phyloP scores from a whole-genome alignment of 2,888 invertebrate species.

The Girardia tigrina region DNA sequence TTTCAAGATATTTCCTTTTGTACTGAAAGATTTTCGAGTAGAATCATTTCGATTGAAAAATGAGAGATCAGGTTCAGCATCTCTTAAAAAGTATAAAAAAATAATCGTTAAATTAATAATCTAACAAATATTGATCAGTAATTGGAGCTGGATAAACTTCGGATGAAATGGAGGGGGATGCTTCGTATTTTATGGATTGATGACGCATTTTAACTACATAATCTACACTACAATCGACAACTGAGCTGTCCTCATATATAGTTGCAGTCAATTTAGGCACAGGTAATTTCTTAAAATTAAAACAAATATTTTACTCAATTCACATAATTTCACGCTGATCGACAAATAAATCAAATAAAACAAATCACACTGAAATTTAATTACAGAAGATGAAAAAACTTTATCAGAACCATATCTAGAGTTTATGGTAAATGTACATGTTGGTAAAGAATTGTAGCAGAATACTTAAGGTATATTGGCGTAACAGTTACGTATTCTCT shows the following conservation, averaged over 20 bases:
- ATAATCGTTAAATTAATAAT: neutral
- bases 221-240: neutral
- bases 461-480: too few relatives aligned
- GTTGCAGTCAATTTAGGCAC: neutral
- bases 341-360: too few relatives aligned
- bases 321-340: too few relatives aligned
- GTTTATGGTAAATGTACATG: too few relatives aligned
- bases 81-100: neutral
- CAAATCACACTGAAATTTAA: too few relatives aligned
- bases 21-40: neutral
- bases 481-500: too few relatives aligned
- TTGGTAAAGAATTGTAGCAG: too few relatives aligned
- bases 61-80: neutral
- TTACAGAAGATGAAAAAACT: too few relatives aligned
- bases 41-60: neutral
- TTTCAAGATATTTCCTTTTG: neutral
- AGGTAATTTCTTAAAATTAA: neutral
- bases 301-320: too few relatives aligned
- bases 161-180: neutral
- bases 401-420: too few relatives aligned
- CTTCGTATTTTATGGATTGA: neutral
- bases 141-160: neutral
- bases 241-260: neutral
- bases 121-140: neutral
- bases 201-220: neutral